These are phyloP conservation scores for Zhuqinia jingwanae DNA, from an alignment of 2,888 invertebrate genomes.

Conservation along the genomic window DNA sequence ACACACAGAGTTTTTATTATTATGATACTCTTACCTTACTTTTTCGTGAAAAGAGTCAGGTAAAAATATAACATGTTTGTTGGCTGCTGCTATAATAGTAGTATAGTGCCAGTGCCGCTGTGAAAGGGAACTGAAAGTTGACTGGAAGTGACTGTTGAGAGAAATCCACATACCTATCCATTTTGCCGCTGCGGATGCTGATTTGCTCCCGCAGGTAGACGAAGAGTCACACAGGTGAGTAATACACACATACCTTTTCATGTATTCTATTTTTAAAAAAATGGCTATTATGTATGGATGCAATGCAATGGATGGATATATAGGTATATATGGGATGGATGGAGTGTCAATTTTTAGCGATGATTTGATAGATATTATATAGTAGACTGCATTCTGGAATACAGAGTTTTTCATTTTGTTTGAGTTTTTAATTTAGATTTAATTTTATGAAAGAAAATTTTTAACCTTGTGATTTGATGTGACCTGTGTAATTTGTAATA, in stretches of 20 bases:
- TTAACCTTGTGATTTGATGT: no score
- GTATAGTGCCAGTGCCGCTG: no score
- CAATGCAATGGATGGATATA: no score
- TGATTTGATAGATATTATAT: constrained; percentile 28
- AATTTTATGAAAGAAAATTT: no score
- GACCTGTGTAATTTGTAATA: no score
- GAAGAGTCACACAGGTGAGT: constrained; percentile 60
- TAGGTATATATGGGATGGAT: background rate
- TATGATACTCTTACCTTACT: no score
- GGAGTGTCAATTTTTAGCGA: constrained; percentile 37
- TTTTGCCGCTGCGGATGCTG: constrained; percentile 70
- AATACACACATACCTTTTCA: constrained; percentile 29
- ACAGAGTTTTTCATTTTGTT: constrained; percentile 11
- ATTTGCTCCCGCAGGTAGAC: constrained; percentile 66
- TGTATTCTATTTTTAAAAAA: no score
- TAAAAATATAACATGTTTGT: constrained; percentile 34
- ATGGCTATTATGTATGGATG: no score
- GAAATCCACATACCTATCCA: constrained; percentile 45
- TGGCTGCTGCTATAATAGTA: no score
- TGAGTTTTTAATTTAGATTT: constrained; percentile 7
- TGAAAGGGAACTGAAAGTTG: constrained; percentile 37
- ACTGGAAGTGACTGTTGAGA: constrained; percentile 64
- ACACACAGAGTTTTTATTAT: no score
- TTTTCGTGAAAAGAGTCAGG: constrained; percentile 22
- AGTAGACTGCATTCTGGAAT: background rate